phyloP scores from a whole-genome alignment of 2,797 vertebrate genomes.

The Eulemur coronatus region DNA sequence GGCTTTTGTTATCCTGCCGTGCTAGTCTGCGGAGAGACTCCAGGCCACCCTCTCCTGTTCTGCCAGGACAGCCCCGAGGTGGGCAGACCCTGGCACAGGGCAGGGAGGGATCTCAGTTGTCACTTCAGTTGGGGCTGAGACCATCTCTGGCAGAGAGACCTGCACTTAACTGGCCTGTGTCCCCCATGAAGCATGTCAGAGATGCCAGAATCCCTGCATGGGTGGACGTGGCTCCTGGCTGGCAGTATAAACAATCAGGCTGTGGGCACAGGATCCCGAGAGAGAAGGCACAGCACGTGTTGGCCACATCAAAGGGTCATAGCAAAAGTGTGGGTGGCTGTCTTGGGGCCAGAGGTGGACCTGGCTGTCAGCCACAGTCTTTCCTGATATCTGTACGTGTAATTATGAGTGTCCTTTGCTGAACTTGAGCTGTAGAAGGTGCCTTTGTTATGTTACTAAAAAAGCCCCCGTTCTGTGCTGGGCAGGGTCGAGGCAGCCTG shows the following conservation, averaged over 20 bases:
- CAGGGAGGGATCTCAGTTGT: not conserved
- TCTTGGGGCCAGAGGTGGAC: conserved; percentile 3
- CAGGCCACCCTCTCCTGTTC: not conserved
- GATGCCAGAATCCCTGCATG: conserved; percentile 20
- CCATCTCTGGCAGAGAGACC: conserved; percentile 33
- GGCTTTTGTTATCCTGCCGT: not conserved
- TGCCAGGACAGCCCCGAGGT: not conserved
- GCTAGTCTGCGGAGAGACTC: not conserved
- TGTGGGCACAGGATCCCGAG: not conserved
- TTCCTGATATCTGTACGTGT: not conserved
- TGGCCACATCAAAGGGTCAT: not conserved
- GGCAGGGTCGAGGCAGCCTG: not conserved
- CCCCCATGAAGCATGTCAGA: conserved; percentile 14
- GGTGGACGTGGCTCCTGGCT: not conserved
- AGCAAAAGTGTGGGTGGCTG: not conserved
- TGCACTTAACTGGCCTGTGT: not conserved
- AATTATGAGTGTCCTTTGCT: not conserved
- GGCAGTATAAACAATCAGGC: conserved; percentile 8
- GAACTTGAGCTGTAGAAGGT: not conserved
- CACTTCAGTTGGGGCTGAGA: conserved; percentile 13
- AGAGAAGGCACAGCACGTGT: not conserved
- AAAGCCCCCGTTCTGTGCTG: not conserved
- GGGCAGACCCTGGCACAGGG: not conserved
- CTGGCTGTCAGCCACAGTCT: not conserved
- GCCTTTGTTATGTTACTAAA: not conserved